Base-by-base conservation (phyloP, 2,888 invertebrate genomes). In the Torymus aiolomorphi region DNA sequence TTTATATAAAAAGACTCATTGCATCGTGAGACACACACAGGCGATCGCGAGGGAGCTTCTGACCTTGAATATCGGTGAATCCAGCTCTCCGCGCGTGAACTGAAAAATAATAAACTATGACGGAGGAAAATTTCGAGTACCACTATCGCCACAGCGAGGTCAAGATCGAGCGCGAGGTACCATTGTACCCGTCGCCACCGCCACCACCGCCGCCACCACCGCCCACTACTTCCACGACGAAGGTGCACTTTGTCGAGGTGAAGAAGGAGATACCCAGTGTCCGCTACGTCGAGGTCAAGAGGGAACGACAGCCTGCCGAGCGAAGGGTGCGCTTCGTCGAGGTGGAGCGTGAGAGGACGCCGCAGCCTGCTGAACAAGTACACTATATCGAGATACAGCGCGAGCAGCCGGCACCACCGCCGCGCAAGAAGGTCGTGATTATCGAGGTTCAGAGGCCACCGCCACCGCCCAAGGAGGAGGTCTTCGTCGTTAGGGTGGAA, bases 391-490 rank as follows among this genome's bases (percentile, higher is more conserved):
- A 42, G 42, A 42, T 42, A 8, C 42, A 42, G 42, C 42, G 42
- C 8, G 42, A 42, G 8, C 42, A 42, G 8, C 56, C 61, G 12
- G n/a, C 14, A 42, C 52, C 63, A 16, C 59, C 67, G 11, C 72
- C 71, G 12, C 70, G 63, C 1, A 69, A 71, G 62, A 71, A 75
- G 61, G 80, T 80, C 61, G 76, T 76, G 12, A 71, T 71, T 56
- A 51, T 80, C 76, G 76, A 76, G 62, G 71, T 80, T 42, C 71
- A 80, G 56, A 71, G 61, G 51, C 66, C 80, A 13, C 31, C 74
- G 51, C 63, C 78, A n/a, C 74, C 70, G 12, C 78, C 78, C 0
- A 66, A 18, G 56, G 61, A 78, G 24, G 54, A 24, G 54, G 56
- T 73, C 56, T 62, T 73, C 42, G 42, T 61, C n/a, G 49, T 78